Base-by-base conservation (phyloP, 2,113 vertebrate species). In the Ginglymostoma cirratum region DNA sequence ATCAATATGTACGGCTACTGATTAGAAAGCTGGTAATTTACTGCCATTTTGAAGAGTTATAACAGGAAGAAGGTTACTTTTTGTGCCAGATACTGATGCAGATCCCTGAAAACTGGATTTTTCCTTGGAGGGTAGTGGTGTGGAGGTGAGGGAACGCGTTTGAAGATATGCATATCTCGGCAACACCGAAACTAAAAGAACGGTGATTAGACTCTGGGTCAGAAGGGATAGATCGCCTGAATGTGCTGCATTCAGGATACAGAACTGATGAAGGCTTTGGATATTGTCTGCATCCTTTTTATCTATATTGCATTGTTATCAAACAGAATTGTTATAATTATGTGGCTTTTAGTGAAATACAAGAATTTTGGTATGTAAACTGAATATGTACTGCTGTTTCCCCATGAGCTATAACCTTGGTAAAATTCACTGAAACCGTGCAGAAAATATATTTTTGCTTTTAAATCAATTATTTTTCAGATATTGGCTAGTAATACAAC, bases 1-100 rank as follows among this genome's bases (percentile, higher is more conserved):
- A 93, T 38, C 90, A 94, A 23, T 90, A 61, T 94, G 90, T 94
- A 70, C 19, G 21, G 65, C 92, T 94, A 94, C n/a, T 70, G 66
- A 94, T 94, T 94, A 94, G 30, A 93, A 93, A 93, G 61, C 61
- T 93, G 90, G 45, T 61, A 66, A 93, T 69, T 69, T 94, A 69
- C 65, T 7, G 27, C 30, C 55, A 67, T 38, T 42, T 67, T 42
- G 92, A 66, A 94, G 6, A 94, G 65, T 69, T 94, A n/a, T 69
- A 45, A 38, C n/a, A 94, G 65, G 17, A 69, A 66, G 21, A 93
- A 19, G 34, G 34, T 67, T 70, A 67, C 55, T 69, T 92, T 92
- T 92, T 65, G 21, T 92, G 34, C 42, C 30, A 92, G 61, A 65
- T n/a, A 93, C 30, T 5, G 61, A 94, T 67, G 3, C 34, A 69